Conservation (phyloP, 2,888 invertebrate genomes). For the Eilema sororculum region DNA sequence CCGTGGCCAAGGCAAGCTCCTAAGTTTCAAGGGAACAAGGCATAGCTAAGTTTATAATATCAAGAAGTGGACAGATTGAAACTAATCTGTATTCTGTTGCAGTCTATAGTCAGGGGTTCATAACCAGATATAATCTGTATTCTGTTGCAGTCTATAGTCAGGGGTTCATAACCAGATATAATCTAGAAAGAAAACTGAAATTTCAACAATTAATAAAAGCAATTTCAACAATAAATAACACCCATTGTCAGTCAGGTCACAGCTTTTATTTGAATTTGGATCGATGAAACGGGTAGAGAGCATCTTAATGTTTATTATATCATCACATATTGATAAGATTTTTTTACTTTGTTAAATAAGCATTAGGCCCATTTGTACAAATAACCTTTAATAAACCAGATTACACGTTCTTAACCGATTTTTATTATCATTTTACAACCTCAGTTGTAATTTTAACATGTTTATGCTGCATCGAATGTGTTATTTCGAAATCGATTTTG, state of each 20-base stretch:
- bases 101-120: background rate
- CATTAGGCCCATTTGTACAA: background rate
- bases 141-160: background rate
- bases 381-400: background rate
- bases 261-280: background rate
- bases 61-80: background rate
- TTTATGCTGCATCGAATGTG: constrained; percentile 34
- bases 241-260: background rate
- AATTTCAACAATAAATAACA: background rate
- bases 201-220: background rate
- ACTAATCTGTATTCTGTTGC: background rate
- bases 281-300: background rate
- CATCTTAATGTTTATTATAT: background rate
- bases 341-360: background rate
- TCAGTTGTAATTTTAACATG: constrained; percentile 34
- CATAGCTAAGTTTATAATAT: background rate
- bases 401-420: constrained; percentile 21
- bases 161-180: background rate
- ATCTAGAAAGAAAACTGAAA: background rate
- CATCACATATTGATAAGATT: background rate
- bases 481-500: constrained; percentile 44
- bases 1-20: background rate
- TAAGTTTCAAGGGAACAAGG: background rate
- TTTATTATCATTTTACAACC: constrained; percentile 46
- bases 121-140: background rate